Evolutionary conservation across 2,888 invertebrate genomes (phyloP).

Genomic region (Limnephilus marmoratus): DNA sequence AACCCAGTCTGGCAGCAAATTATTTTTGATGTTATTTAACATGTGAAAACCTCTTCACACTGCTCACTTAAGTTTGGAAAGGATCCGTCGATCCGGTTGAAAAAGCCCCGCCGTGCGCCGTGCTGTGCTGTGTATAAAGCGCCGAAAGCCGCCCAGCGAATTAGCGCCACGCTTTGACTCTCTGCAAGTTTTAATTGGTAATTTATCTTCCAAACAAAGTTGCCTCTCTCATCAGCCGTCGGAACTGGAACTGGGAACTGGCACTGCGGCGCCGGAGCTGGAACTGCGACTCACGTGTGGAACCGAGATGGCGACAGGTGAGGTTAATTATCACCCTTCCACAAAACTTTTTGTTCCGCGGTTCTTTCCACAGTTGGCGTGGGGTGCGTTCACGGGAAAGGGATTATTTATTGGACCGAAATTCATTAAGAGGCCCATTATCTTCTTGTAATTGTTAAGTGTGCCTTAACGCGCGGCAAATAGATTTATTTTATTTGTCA

Average conservation of each 20-base stretch:
- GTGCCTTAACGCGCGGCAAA: background rate
- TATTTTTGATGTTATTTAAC: background rate
- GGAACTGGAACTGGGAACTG: background rate
- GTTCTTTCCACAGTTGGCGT: background rate
- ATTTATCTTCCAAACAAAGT: constrained; percentile 62
- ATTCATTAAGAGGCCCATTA: background rate
- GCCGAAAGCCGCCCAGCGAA: constrained; percentile 9
- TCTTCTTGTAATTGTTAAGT: background rate
- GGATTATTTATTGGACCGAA: background rate
- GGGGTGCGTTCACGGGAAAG: background rate
- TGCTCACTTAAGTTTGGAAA: background rate
- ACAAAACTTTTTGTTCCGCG: constrained; percentile 13
- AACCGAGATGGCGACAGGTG: constrained; percentile 41
- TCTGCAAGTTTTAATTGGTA: constrained; percentile 63
- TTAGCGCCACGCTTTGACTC: constrained; percentile 46
- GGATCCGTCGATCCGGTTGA: background rate
- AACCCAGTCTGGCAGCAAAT: background rate
- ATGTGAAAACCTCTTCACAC: background rate
- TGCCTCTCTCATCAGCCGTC: constrained; percentile 43
- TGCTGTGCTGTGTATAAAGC: background rate
- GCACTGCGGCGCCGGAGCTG: constrained; percentile 12
- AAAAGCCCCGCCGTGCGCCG: background rate
- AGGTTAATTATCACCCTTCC: constrained; percentile 39
- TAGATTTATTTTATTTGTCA: background rate
- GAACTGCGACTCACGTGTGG: constrained; percentile 40